Evolutionary conservation across 2,113 vertebrate species (phyloP).

Genomic region (Gnathonemus longibarbis): DNA sequence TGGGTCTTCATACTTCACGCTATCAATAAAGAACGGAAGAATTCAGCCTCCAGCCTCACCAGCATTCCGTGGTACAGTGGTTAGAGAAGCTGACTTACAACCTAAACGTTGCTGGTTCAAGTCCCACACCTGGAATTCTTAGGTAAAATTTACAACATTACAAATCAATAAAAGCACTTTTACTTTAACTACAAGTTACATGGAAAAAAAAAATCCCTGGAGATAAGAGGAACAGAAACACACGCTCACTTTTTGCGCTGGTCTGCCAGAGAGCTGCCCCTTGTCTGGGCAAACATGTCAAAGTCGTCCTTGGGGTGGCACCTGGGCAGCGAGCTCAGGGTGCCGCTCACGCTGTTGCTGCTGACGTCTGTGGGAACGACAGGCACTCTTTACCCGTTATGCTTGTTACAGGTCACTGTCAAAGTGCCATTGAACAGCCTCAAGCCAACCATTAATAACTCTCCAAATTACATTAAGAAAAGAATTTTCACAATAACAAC

Average conservation of each 20-base stretch:
- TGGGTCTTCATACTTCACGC: slow-evolving; percentile 83
- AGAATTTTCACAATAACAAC: not conserved
- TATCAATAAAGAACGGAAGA: slow-evolving; percentile 38
- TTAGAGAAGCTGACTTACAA: not conserved
- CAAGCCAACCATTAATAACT: not conserved
- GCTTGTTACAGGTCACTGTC: not conserved
- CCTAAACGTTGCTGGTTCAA: not conserved
- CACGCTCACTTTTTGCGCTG: slow-evolving; percentile 80
- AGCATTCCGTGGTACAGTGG: not conserved
- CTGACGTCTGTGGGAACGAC: slow-evolving; percentile 66
- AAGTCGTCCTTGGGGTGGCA: slow-evolving; percentile 76
- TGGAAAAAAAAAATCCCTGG: not conserved
- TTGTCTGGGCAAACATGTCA: slow-evolving; percentile 92
- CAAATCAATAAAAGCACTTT: not conserved
- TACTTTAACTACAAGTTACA: not conserved
- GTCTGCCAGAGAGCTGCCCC: slow-evolving; percentile 82
- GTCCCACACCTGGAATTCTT: not conserved
- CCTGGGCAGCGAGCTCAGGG: slow-evolving; percentile 69
- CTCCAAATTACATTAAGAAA: not conserved
- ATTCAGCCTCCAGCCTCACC: not conserved
- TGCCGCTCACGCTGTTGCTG: slow-evolving; percentile 70
- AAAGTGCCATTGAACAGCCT: not conserved
- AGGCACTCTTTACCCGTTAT: not conserved
- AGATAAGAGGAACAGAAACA: not conserved
- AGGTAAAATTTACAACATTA: not conserved